phyloP scores from a whole-genome alignment of 2,888 invertebrate genomes.

The Acleris sparsana region DNA sequence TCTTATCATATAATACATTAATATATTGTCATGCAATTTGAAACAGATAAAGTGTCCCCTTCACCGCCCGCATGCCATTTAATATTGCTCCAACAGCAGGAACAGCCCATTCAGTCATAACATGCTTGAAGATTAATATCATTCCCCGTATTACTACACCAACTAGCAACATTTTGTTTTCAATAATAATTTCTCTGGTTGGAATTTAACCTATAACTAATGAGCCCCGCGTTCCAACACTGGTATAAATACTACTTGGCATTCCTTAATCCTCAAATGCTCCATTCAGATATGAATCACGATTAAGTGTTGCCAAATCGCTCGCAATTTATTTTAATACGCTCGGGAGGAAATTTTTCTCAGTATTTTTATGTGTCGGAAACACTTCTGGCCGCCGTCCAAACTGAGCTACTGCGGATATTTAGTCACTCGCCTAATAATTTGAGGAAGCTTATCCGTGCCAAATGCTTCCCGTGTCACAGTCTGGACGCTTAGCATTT shows the following conservation, averaged over 20 bases:
- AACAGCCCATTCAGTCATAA: constrained; percentile 50
- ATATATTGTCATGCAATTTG: constrained; percentile 55
- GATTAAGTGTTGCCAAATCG: constrained; percentile 84
- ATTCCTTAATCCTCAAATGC: constrained; percentile 71
- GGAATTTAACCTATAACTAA: constrained; percentile 17
- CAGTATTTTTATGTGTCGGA: constrained; percentile 81
- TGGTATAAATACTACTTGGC: constrained; percentile 55
- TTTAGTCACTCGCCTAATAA: constrained; percentile 79
- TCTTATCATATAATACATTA: constrained; percentile 56
- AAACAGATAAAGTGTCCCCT: constrained; percentile 64
- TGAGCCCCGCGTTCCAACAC: constrained; percentile 19
- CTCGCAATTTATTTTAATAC: constrained; percentile 83
- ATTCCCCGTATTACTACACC: constrained; percentile 1
- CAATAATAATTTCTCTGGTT: constrained; percentile 1
- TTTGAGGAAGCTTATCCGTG: constrained; percentile 79
- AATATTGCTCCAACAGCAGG: constrained; percentile 55
- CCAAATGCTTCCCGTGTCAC: constrained; percentile 75
- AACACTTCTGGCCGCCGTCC: constrained; percentile 78
- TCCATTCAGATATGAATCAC: constrained; percentile 79
- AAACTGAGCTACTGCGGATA: constrained; percentile 77
- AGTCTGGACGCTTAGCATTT: constrained; percentile 54
- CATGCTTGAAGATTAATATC: constrained; percentile 39
- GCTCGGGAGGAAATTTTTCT: constrained; percentile 79
- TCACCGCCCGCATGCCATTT: constrained; percentile 64
- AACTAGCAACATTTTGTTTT: constrained; percentile 1